These are phyloP conservation scores for Diachasma alloeum DNA, from an alignment of 1,140 invertebrate genomes.

Conservation along the genomic window DNA sequence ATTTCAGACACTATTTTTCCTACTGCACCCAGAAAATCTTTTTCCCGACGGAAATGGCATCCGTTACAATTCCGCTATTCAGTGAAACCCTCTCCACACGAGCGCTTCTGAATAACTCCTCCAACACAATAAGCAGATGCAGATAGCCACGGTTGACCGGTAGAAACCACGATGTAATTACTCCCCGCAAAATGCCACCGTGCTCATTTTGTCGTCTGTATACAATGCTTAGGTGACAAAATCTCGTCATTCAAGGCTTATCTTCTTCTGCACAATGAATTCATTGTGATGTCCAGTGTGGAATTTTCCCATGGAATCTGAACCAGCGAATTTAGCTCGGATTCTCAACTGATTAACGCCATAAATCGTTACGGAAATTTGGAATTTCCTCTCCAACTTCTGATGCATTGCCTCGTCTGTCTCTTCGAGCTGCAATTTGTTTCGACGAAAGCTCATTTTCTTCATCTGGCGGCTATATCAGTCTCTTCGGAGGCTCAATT, in stretches of 20 bases:
- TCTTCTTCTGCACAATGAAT: conserved; percentile 25
- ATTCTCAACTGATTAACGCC: conserved; percentile 24
- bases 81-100: too few relatives aligned
- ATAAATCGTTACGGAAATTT: conserved; percentile 20
- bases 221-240: conserved; percentile 32
- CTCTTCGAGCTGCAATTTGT: too few relatives aligned
- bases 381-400: conserved; percentile 15
- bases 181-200: conserved; percentile 14
- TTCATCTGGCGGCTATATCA: too few relatives aligned
- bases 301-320: conserved; percentile 19
- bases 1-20: too few relatives aligned
- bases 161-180: conserved; percentile 27
- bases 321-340: neutral
- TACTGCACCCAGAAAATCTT: too few relatives aligned
- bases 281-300: neutral
- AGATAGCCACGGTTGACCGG: conserved; percentile 27
- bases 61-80: too few relatives aligned
- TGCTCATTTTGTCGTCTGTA: too few relatives aligned
- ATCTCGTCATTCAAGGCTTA: conserved; percentile 41
- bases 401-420: conserved; percentile 29
- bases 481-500: too few relatives aligned
- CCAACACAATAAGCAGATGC: conserved; percentile 8
- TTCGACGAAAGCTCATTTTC: too few relatives aligned
- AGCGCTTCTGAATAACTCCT: too few relatives aligned
- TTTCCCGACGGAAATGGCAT: too few relatives aligned